phyloP scores from a whole-genome alignment of 1,140 invertebrate genomes.

The Pantala flavescens region DNA sequence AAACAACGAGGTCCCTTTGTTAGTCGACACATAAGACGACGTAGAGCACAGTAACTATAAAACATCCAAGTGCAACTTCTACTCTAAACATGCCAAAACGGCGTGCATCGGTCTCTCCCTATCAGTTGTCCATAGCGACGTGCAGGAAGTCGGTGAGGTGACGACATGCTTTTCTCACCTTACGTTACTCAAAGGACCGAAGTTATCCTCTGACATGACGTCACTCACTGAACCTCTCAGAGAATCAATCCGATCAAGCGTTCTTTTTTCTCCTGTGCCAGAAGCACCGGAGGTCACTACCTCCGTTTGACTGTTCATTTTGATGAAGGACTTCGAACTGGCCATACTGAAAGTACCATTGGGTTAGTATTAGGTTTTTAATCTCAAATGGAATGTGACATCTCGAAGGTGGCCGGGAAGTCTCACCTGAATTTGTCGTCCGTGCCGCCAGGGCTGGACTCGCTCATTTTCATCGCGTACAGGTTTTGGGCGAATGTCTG shows the following conservation, averaged over 20 bases:
- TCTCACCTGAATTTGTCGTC: slow-evolving; percentile 33
- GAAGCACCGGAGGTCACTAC: slow-evolving; percentile 23
- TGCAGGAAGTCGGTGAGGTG: not conserved
- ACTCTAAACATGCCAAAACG: no score
- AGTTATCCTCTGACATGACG: slow-evolving; percentile 65
- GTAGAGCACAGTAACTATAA: no score
- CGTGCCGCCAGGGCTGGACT: slow-evolving; percentile 29
- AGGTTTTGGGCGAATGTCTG: slow-evolving; percentile 68
- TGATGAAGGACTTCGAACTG: slow-evolving; percentile 82
- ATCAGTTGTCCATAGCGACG: no score
- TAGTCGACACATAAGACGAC: no score
- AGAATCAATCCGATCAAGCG: slow-evolving; percentile 58
- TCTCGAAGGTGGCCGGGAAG: not conserved
- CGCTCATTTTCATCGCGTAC: slow-evolving; percentile 64
- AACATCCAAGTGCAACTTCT: no score
- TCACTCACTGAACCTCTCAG: slow-evolving; percentile 57
- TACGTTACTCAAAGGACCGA: slow-evolving; percentile 82
- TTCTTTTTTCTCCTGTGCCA: slow-evolving; percentile 31
- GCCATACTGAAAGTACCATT: slow-evolving; percentile 37
- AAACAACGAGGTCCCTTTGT: no score
- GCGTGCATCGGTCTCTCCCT: no score
- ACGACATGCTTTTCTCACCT: slow-evolving; percentile 37
- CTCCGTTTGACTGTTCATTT: slow-evolving; percentile 77
- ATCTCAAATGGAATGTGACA: no score
- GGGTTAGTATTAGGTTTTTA: not conserved